Conservation (phyloP, 1,140 invertebrate genomes). For the Calliphora vicina region DNA sequence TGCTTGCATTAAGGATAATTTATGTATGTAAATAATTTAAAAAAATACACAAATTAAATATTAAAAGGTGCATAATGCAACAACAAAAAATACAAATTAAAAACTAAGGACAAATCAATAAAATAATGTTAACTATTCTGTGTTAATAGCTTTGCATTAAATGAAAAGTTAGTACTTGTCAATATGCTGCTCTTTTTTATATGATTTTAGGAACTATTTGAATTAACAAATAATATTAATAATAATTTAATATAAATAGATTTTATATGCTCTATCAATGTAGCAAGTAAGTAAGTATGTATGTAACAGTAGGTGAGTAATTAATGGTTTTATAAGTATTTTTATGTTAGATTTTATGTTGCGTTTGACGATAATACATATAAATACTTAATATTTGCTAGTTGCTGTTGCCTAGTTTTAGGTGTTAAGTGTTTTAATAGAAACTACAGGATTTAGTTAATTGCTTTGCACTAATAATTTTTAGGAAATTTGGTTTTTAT, state of each 20-base stretch:
- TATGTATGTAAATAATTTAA: too few relatives aligned
- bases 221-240: not conserved
- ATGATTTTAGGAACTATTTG: not conserved
- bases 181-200: not conserved
- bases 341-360: too few relatives aligned
- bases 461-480: constrained; percentile 32
- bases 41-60: not conserved
- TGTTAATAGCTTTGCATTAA: not conserved
- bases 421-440: not conserved
- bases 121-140: not conserved
- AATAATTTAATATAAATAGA: not conserved
- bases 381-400: not conserved
- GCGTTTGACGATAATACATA: not conserved
- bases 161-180: too few relatives aligned
- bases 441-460: constrained; percentile 27
- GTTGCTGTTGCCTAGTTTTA: not conserved
- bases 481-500: constrained; percentile 8
- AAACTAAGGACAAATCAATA: not conserved
- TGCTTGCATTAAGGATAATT: too few relatives aligned
- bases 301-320: too few relatives aligned
- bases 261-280: not conserved
- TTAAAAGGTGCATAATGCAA: not conserved
- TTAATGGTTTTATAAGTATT: too few relatives aligned
- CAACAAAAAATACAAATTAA: not conserved
- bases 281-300: too few relatives aligned